Evolutionary conservation across 2,113 vertebrate species (phyloP).

Genomic region (Albula goreensis): DNA sequence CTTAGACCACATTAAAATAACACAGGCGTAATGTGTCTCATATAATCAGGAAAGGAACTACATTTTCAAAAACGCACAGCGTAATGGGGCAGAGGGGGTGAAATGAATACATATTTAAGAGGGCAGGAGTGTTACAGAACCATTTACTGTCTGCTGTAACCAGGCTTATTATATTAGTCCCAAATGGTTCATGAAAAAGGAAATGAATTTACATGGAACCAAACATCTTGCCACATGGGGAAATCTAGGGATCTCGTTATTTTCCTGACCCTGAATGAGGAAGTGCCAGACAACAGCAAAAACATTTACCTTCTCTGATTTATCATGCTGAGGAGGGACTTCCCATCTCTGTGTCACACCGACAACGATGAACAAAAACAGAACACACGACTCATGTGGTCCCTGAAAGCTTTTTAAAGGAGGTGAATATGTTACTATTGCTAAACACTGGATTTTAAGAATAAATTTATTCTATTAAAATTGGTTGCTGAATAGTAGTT

Average conservation of each 20-base stretch:
- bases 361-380: too few relatives aligned
- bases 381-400: too few relatives aligned
- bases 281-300: not conserved
- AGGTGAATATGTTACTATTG: too few relatives aligned
- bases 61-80: too few relatives aligned
- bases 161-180: slow-evolving; percentile 38
- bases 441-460: too few relatives aligned
- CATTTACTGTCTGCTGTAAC: not conserved
- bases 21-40: too few relatives aligned
- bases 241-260: slow-evolving; percentile 62
- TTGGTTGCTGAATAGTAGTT: too few relatives aligned
- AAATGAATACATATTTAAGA: not conserved
- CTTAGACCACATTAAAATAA: too few relatives aligned
- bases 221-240: slow-evolving; percentile 34
- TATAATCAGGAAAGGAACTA: too few relatives aligned
- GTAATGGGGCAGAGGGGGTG: too few relatives aligned
- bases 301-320: not conserved
- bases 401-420: too few relatives aligned
- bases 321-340: not conserved
- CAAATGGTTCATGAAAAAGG: slow-evolving; percentile 46
- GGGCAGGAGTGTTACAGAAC: not conserved
- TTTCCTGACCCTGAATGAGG: slow-evolving; percentile 25
- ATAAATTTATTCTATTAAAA: too few relatives aligned
- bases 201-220: slow-evolving; percentile 36
- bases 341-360: not conserved